Evolutionary conservation across 2,113 vertebrate genomes (phyloP), one percentile per base, ranked within the genome.

Genomic region (Rostratula benghalensis): DNA sequence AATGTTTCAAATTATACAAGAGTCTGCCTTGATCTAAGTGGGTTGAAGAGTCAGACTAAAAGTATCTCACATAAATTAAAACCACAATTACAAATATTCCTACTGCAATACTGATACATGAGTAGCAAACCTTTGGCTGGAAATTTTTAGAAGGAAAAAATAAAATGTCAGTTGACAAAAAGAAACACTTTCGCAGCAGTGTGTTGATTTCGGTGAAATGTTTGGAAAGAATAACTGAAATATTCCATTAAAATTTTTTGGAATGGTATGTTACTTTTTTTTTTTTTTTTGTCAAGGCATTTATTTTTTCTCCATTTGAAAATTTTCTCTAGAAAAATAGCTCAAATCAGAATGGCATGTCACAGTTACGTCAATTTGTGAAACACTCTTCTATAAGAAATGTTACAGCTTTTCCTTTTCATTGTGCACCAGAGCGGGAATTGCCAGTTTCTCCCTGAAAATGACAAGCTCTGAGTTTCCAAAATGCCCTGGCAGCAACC

Each of bases 1-100:
- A 92, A 92, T 86, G 86, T 95, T 96, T 94, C 90, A 57, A 89
- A 93, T 90, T 92, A 93, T 82, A 60, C 48, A 87, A 79, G 48
- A 94, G 73, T 71, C 83, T 91, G 90, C 48, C 86, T 94, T 4
- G 6, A 71, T 83, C 73, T 95, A 83, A 93, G 83, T 65, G 73
- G 70, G 56, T n/a, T 71, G 86, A 83, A 90, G 76, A 95, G 56
- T 83, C 94, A 96, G 86, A 59, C 80, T 93, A 87, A 84, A 96
- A 94, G 73, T 80, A 87, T 96, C 88, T 93, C 56, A 2, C 56
- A 70, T 71, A 90, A 95, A 87, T 92, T 94, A 73, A 93, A 92
- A 87, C 94, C 80, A 46, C 77, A 93, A 74, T 76, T 87, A 53
- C 65, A 89, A 91, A 81, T 88, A 82, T 83, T 84, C 73, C 25